Evolutionary conservation across 2,113 vertebrate genomes (phyloP).

Genomic region (Rhinogobius similis): DNA sequence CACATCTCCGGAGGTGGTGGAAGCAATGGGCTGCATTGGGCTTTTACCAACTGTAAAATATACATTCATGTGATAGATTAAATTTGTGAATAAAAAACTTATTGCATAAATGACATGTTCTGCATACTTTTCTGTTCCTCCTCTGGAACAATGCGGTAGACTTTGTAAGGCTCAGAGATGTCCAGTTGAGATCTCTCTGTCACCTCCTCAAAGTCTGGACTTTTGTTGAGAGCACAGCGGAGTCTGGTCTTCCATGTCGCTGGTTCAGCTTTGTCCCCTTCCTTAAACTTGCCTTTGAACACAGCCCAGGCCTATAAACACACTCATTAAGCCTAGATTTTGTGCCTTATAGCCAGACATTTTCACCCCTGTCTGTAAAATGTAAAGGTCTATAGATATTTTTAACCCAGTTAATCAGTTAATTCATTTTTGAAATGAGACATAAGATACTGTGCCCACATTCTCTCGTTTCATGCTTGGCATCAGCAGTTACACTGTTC

Average conservation of each 20-base stretch:
- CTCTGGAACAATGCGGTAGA: conserved; percentile 95
- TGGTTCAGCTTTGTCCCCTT: conserved; percentile 94
- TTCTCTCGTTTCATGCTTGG: neutral
- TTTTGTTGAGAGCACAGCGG: conserved; percentile 96
- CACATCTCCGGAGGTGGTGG: conserved; percentile 65
- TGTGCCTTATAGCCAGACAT: no score
- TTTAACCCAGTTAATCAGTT: no score
- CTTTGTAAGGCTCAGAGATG: conserved; percentile 98
- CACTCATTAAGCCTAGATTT: neutral
- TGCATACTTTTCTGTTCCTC: conserved; percentile 93
- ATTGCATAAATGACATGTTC: neutral
- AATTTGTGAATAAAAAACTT: neutral
- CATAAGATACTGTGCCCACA: neutral
- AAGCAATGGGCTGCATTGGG: conserved; percentile 31
- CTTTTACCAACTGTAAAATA: conserved; percentile 78
- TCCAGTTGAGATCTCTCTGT: conserved; percentile 95
- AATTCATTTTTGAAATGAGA: no score
- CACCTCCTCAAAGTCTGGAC: conserved; percentile 97
- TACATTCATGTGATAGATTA: neutral
- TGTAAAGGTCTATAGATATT: no score
- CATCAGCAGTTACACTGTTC: conserved; percentile 5
- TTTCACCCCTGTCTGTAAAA: no score
- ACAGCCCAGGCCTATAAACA: conserved; percentile 90
- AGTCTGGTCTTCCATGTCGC: conserved; percentile 98
- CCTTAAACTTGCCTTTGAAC: conserved; percentile 99